Conservation (phyloP, 2,888 invertebrate species). For the Drosophila fungiperda region DNA sequence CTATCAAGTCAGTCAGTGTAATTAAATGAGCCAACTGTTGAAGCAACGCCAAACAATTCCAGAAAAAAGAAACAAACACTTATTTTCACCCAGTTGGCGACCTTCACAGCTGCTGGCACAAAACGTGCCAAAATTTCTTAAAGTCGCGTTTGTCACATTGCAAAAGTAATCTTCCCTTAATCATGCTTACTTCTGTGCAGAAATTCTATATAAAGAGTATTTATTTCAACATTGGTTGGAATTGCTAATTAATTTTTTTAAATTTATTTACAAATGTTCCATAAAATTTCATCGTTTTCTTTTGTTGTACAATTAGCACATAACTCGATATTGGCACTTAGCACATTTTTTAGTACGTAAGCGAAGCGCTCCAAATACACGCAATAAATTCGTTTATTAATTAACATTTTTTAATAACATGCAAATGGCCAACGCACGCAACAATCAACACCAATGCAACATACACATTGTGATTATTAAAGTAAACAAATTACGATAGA, state of each 20-base stretch:
- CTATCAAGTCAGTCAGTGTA: slow-evolving; percentile 35
- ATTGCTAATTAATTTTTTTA: slow-evolving; percentile 36
- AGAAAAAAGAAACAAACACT: background rate
- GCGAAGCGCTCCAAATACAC: slow-evolving; percentile 53
- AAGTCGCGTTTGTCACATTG: slow-evolving; percentile 17
- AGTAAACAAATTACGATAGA: background rate
- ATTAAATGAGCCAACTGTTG: slow-evolving; percentile 55
- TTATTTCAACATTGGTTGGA: slow-evolving; percentile 42
- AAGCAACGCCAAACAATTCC: slow-evolving; percentile 12
- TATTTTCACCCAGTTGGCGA: slow-evolving; percentile 31
- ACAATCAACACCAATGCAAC: slow-evolving; percentile 8
- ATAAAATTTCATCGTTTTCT: slow-evolving; percentile 33
- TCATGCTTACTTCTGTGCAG: too few relatives aligned
- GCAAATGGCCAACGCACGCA: slow-evolving; percentile 61
- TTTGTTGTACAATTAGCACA: slow-evolving; percentile 60
- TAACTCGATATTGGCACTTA: slow-evolving; percentile 46
- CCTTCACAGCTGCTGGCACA: slow-evolving; percentile 32
- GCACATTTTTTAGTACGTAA: slow-evolving; percentile 70
- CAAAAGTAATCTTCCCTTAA: slow-evolving; percentile 4
- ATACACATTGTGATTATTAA: background rate
- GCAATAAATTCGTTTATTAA: slow-evolving; percentile 43
- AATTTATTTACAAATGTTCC: slow-evolving; percentile 48
- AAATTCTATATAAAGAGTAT: background rate
- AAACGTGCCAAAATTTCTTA: slow-evolving; percentile 27
- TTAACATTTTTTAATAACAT: slow-evolving; percentile 40